Base-by-base conservation (phyloP, 2,113 vertebrate genomes). In the Proterorhinus semilunaris region DNA sequence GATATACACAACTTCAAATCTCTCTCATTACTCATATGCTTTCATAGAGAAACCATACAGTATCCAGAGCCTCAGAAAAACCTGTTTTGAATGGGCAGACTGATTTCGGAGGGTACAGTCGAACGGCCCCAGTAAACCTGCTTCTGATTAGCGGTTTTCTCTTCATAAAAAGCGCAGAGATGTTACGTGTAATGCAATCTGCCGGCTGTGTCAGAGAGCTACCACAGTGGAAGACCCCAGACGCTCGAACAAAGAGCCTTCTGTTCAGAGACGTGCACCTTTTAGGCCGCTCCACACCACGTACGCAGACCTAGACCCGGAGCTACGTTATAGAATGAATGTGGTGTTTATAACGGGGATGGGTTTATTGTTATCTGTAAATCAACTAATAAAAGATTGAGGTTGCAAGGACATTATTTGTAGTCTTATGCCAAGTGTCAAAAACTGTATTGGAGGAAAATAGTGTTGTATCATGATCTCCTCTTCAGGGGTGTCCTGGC, bases 111-210 rank as follows among this genome's bases (percentile, higher is more conserved):
- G 82, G 78, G 66, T 79, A 85, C 72, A 87, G 79, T 79, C 36
- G 74, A 78, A 74, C 47, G 63, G 66, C 73, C 71, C 73, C 76
- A 85, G 83, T 76, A 81, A 87, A 87, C 79, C 88, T 90, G 88
- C 78, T 89, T 86, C 84, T 89, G 80, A 88, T 91, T 91, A 90
- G 88, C 10, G 83, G 81, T 81, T 86, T 86, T 63, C 87, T 74
- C 83, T 70, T 77, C 80, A 84, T 84, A 83, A 79, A 86, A 86
- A 86, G 76, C 70, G 55, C 76, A 76, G 84, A 87, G 86, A 91
- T 90, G 84, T 90, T 88, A 91, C 87, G 87, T 86, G 89, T 88
- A 91, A 90, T 77, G 87, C 79, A 91, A 89, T 90, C 89, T 85
- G 70, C 85, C 68, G 80, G 68, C 85, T 69, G 73, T 86, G 86